Evolutionary conservation across 2,113 vertebrate genomes (phyloP).

Genomic region (Saguinus midas): DNA sequence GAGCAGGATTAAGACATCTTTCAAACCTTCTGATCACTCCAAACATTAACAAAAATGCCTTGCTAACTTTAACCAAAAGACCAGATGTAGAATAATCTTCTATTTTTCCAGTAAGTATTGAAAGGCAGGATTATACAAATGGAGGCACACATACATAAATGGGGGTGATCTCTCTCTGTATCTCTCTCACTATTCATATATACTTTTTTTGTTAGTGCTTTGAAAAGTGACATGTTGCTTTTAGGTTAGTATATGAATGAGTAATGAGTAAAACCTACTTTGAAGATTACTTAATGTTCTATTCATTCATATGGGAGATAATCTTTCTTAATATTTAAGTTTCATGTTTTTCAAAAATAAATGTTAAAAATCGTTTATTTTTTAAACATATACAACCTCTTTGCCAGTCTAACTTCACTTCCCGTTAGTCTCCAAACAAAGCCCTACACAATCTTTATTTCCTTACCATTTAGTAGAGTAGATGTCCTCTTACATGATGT

Average conservation of each 20-base stretch:
- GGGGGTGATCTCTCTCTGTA: background rate
- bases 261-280: slow-evolving; percentile 15
- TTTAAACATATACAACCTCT: background rate
- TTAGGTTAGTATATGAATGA: slow-evolving; percentile 15
- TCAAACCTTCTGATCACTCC: slow-evolving; percentile 66
- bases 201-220: background rate
- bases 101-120: slow-evolving; percentile 38
- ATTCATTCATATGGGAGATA: background rate
- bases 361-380: background rate
- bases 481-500: background rate
- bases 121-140: slow-evolving; percentile 40
- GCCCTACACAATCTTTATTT: background rate
- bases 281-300: slow-evolving; percentile 44
- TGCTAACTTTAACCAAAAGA: slow-evolving; percentile 64
- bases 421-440: background rate
- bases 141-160: background rate
- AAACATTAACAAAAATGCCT: slow-evolving; percentile 61
- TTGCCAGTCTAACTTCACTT: background rate
- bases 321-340: background rate
- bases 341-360: slow-evolving; percentile 24
- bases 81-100: slow-evolving; percentile 39
- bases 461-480: background rate
- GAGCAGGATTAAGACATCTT: slow-evolving; percentile 57
- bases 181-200: background rate
- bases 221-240: background rate